A percentile compares a stretch with the other conserved stretches of the same genome.
Conservation (phyloP, 2,113 vertebrate species). For the Macroglossus sobrinus region DNA sequence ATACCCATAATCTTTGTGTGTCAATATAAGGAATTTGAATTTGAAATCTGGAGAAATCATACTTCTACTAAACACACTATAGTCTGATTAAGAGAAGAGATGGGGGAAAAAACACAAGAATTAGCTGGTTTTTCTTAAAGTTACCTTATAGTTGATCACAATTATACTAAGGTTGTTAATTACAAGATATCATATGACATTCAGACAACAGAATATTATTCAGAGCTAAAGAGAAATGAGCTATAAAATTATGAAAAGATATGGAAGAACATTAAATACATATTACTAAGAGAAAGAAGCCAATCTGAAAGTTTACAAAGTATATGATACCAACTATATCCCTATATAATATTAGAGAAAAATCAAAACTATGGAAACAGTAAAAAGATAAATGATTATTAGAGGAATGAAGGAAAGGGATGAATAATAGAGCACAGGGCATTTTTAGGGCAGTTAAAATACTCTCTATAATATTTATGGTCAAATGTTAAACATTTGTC, state of each 20-base stretch:
- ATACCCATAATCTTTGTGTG: background rate
- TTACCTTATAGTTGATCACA: background rate
- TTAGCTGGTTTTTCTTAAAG: background rate
- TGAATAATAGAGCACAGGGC: background rate
- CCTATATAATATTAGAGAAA: background rate
- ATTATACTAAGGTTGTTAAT: background rate
- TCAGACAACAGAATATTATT: background rate
- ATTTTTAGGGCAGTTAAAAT: background rate
- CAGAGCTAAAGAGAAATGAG: background rate
- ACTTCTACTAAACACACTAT: background rate
- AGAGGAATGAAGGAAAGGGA: background rate
- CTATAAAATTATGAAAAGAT: background rate
- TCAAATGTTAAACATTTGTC: background rate
- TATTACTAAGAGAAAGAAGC: background rate
- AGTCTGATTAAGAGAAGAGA: background rate
- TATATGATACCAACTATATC: background rate
- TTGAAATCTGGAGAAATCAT: background rate
- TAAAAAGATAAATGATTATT: background rate
- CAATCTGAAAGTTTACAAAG: background rate
- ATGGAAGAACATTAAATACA: background rate
- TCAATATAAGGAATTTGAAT: background rate
- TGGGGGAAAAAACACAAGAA: background rate
- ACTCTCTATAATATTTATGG: background rate
- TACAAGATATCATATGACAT: background rate
- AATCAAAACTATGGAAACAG: background rate